Conservation (phyloP, 2,797 vertebrate species). For the Petrocephalus sullivani region DNA sequence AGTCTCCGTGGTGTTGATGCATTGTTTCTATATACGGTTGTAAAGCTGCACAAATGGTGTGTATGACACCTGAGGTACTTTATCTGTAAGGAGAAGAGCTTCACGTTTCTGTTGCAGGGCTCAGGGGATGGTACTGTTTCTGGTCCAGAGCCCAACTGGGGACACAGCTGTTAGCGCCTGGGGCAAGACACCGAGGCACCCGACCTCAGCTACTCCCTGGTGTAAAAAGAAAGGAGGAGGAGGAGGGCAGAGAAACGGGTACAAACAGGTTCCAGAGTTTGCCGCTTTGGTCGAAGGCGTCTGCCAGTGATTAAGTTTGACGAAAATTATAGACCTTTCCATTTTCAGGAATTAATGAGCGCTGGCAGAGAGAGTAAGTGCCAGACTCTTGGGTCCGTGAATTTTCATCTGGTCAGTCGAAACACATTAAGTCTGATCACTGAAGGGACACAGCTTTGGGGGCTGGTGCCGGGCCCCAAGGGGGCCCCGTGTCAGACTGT, state of each 20-base stretch:
- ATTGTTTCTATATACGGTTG: background rate
- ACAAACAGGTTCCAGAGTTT: background rate
- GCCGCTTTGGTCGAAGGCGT: constrained; percentile 9
- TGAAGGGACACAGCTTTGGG: constrained; percentile 15
- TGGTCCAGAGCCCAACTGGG: constrained; percentile 15
- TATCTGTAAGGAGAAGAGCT: background rate
- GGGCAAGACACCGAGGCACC: constrained; percentile 6
- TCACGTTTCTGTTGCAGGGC: background rate
- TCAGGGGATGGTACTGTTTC: background rate
- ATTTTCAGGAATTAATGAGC: constrained; percentile 24
- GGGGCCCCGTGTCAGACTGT: background rate
- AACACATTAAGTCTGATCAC: constrained; percentile 25
- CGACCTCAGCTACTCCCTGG: background rate
- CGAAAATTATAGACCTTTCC: background rate
- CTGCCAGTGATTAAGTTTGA: constrained; percentile 17
- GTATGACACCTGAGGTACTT: background rate
- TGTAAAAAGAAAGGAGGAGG: background rate
- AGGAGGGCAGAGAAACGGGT: background rate
- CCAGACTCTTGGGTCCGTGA: background rate
- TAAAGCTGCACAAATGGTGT: background rate
- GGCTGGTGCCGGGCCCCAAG: background rate
- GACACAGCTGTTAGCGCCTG: constrained; percentile 17
- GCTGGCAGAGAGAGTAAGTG: constrained; percentile 13
- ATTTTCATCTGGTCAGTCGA: constrained; percentile 22
- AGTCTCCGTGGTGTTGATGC: background rate